Evolutionary conservation across 2,113 vertebrate species (phyloP), one percentile per base, ranked within the genome.

Genomic region (Gambusia affinis): DNA sequence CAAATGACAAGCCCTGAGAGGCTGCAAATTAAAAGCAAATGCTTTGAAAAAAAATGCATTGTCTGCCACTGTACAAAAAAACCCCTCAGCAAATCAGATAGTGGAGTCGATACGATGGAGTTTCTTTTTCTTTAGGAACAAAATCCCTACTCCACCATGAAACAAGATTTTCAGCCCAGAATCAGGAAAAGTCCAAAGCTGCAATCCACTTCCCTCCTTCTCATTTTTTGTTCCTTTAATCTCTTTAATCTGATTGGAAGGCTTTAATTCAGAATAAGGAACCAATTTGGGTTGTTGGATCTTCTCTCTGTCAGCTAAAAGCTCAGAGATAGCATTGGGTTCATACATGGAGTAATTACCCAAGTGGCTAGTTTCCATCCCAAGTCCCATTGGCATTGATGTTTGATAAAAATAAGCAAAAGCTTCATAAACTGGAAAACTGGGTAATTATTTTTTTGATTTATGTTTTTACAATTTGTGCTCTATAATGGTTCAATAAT

Each of bases 131-230:
- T 83, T 85, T 76, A 72, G 81, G 91, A 85, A 81, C 27, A 2
- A 69, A 75, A 73, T 83, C 73, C 79, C 79, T 64, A 83, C 73
- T 76, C 86, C 82, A 87, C 91, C 86, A 82, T 91, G 91, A 93
- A 93, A 92, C 84, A 85, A 82, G 89, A 93, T 92, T 92, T 92
- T 91, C 86, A 90, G 85, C 82, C 47, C 79, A 0, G 27, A 86
- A 91, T 86, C 35, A 79, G 76, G 75, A 87, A 89, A 82, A 86
- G 3, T 71, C 62, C 39, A 42, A 11, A 65, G 65, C 76, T 73
- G 72, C 17, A 24, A 86, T 81, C 76, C 28, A 31, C 12, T 37
- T 17, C 60, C 44, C n/a, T 64, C 66, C 37, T 69, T 37, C 42
- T 64, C 33, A 35, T 73, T 29, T 71, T 29, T n/a, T n/a, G 22